A percentile compares a stretch with the other conserved stretches of the same genome.
Evolutionary conservation across 2,797 vertebrate species (phyloP).

Genomic region (Hydrolagus colliei): DNA sequence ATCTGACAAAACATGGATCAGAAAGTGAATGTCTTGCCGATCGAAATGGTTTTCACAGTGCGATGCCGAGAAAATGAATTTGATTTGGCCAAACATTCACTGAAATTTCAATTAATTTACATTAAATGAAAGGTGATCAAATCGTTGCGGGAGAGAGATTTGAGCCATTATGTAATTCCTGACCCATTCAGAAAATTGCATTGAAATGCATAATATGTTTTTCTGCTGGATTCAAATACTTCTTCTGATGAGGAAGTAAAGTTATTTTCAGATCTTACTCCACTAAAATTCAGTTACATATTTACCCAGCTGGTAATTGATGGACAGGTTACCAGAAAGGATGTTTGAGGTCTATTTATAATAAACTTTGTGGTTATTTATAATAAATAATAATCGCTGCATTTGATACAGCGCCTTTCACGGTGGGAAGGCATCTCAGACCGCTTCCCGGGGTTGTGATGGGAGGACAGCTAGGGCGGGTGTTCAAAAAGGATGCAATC

Average conservation of each 20-base stretch:
- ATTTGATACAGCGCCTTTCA: too few relatives aligned
- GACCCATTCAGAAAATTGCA: neutral
- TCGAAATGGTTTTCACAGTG: neutral
- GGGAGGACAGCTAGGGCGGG: too few relatives aligned
- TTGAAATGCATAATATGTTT: neutral
- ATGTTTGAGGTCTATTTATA: too few relatives aligned
- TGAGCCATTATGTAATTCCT: neutral
- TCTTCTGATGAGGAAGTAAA: neutral
- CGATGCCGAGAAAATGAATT: neutral
- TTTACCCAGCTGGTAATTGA: too few relatives aligned
- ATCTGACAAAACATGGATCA: neutral
- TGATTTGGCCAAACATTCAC: neutral
- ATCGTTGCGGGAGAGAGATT: neutral
- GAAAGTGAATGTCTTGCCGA: neutral
- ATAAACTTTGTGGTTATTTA: too few relatives aligned
- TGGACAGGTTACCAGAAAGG: too few relatives aligned
- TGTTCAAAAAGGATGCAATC: too few relatives aligned
- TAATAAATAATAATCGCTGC: too few relatives aligned
- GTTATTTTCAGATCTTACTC: too few relatives aligned
- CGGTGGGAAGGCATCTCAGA: too few relatives aligned
- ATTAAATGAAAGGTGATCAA: neutral
- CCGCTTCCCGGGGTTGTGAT: too few relatives aligned
- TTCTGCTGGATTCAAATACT: neutral
- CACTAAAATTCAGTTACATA: too few relatives aligned
- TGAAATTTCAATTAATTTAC: neutral